Percentiles rank a stretch among this genome's conserved stretches.
These are phyloP conservation scores for Ascaphus truei DNA, from an alignment of 2,113 vertebrate genomes.

Conservation along the genomic window DNA sequence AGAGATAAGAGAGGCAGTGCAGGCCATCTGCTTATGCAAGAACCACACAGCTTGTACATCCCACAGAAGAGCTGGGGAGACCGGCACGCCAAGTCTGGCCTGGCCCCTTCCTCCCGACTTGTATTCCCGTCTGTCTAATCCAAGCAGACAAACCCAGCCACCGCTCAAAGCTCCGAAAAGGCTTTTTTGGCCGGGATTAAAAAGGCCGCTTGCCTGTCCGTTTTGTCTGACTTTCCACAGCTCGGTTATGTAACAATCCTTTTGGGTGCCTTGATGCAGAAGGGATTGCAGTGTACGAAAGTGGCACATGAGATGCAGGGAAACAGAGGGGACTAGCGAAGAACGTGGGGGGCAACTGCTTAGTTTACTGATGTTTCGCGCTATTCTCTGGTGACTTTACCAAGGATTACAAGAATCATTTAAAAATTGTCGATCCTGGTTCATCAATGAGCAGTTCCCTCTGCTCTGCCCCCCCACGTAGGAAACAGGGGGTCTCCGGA, in stretches of 20 bases:
- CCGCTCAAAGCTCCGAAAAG: background rate
- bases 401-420: too few relatives aligned
- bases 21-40: conserved; percentile 2
- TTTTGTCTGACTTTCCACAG: background rate
- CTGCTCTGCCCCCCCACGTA: too few relatives aligned
- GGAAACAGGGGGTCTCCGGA: too few relatives aligned
- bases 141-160: background rate
- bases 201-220: background rate
- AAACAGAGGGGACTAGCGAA: too few relatives aligned
- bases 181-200: background rate
- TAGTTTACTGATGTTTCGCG: too few relatives aligned
- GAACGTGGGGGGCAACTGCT: too few relatives aligned
- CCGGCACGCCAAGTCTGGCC: background rate
- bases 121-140: background rate
- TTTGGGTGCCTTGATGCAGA: too few relatives aligned
- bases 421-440: too few relatives aligned
- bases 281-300: background rate
- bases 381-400: too few relatives aligned
- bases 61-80: conserved; percentile 7
- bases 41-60: background rate
- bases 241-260: background rate
- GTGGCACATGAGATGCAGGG: background rate
- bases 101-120: background rate
- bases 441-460: too few relatives aligned
- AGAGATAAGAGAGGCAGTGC: conserved; percentile 22